These are phyloP conservation scores for Campylomormyrus numenius DNA, from an alignment of 2,113 vertebrate species.

Conservation along the genomic window DNA sequence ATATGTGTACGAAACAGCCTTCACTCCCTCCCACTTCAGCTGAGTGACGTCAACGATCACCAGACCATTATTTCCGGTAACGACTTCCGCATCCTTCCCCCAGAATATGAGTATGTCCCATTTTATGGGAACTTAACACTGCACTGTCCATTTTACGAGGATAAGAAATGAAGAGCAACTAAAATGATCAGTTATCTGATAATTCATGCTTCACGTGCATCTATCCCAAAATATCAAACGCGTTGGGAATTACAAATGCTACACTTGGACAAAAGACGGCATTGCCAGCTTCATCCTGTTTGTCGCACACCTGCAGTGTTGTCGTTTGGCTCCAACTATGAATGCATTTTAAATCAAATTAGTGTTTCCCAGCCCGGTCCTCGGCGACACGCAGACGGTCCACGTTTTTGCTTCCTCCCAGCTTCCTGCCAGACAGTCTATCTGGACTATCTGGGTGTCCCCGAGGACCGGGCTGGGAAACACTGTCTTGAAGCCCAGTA, in stretches of 20 bases:
- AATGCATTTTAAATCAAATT: background rate
- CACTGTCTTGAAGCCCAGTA: background rate
- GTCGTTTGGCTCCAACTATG: background rate
- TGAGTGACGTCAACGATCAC: constrained; percentile 23
- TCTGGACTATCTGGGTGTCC: background rate
- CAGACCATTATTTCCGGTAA: constrained; percentile 51
- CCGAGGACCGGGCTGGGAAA: background rate
- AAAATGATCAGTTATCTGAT: background rate
- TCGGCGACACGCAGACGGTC: background rate
- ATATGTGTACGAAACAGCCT: constrained; percentile 45
- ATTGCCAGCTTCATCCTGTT: background rate
- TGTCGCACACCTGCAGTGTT: background rate
- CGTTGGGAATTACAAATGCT: background rate
- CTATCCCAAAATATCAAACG: background rate
- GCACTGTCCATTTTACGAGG: background rate
- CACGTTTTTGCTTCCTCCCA: background rate
- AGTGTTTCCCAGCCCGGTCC: background rate
- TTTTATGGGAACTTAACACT: background rate
- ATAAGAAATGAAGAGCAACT: background rate
- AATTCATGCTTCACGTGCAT: background rate
- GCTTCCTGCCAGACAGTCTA: background rate
- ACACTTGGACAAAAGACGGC: background rate
- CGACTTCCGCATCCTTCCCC: constrained; percentile 27
- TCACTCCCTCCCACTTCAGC: constrained; percentile 50
- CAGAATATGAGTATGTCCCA: background rate